A percentile compares a stretch with the other conserved stretches of the same genome.
Evolutionary conservation across 2,113 vertebrate species (phyloP).

Genomic region (Chinchilla lanigera): DNA sequence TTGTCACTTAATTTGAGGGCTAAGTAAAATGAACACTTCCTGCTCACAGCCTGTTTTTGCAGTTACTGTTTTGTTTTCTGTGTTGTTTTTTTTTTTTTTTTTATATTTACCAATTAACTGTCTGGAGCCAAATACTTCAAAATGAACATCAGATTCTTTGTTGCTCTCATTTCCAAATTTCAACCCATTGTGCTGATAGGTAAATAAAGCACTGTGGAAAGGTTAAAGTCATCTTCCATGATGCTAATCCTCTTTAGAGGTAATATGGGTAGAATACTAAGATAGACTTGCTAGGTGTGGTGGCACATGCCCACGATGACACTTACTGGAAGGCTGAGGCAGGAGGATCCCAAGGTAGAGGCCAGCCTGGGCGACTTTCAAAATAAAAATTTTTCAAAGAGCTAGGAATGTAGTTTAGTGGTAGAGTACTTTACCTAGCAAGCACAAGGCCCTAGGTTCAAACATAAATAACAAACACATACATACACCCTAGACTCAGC

Average conservation of each 20-base stretch:
- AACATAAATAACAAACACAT: neutral
- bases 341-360: neutral
- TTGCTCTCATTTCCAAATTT: neutral
- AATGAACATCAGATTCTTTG: slow-evolving; percentile 10
- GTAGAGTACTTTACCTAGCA: neutral
- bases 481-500: neutral
- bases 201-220: neutral
- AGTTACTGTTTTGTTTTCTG: no score
- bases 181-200: neutral
- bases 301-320: neutral
- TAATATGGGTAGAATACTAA: neutral
- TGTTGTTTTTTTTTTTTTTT: no score
- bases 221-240: neutral
- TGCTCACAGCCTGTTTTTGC: neutral
- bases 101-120: neutral
- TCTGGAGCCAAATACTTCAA: neutral
- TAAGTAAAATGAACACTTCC: neutral
- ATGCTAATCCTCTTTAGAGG: neutral
- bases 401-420: neutral
- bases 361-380: neutral
- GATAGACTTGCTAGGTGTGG: neutral
- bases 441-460: neutral
- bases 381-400: neutral
- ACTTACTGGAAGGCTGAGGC: neutral
- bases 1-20: neutral